A percentile compares a stretch with the other conserved stretches of the same genome.
Evolutionary conservation across 2,888 invertebrate genomes (phyloP).

Genomic region (Cecidostiba fungosa): DNA sequence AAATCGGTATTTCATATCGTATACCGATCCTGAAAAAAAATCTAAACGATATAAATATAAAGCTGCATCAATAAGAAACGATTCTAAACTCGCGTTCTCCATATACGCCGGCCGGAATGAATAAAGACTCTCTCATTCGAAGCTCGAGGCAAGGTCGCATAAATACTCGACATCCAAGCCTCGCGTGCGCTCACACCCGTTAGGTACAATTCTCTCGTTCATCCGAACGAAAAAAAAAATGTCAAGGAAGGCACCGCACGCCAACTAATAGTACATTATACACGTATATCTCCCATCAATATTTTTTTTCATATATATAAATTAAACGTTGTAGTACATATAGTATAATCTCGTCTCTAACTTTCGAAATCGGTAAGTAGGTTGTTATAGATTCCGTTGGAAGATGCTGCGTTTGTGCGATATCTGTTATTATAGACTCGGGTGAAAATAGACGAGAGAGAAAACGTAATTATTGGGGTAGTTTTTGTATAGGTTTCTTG

Average conservation of each 20-base stretch:
- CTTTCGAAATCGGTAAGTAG: conserved; percentile 44
- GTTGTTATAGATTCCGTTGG: background rate
- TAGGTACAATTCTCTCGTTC: background rate
- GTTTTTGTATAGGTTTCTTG: background rate
- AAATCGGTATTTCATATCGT: too few relatives aligned
- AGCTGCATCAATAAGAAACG: background rate
- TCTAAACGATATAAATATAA: background rate
- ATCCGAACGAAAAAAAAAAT: background rate
- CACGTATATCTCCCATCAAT: too few relatives aligned
- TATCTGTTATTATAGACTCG: background rate
- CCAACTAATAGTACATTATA: background rate
- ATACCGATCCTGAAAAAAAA: too few relatives aligned
- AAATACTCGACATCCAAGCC: background rate
- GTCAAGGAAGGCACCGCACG: conserved; percentile 1
- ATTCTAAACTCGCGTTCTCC: background rate
- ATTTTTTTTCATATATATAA: too few relatives aligned
- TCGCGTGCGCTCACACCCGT: background rate
- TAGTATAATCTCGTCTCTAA: background rate
- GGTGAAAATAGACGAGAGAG: background rate
- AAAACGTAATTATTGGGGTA: background rate
- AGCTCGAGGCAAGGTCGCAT: conserved; percentile 6
- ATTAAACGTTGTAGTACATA: too few relatives aligned
- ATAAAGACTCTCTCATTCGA: background rate
- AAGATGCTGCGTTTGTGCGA: background rate
- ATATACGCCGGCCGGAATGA: background rate